A percentile compares a stretch with the other conserved stretches of the same genome.
Conservation (phyloP, 2,113 vertebrate species). For the Cricetomys ansorgei region DNA sequence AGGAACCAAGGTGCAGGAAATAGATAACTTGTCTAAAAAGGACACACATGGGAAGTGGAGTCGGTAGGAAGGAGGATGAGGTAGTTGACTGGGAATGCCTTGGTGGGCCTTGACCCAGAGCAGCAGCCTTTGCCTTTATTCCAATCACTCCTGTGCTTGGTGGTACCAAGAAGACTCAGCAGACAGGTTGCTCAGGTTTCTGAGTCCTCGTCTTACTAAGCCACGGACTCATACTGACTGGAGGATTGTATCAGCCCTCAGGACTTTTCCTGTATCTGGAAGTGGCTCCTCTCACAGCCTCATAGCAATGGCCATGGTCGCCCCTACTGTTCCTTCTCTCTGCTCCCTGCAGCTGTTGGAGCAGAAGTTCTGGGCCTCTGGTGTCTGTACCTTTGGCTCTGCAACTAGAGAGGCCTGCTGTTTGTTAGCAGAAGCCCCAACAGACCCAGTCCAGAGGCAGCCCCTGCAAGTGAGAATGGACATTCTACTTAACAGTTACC, state of each 20-base stretch:
- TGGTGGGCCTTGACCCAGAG: background rate
- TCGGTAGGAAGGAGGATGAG: too few species aligned
- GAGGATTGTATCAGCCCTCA: background rate
- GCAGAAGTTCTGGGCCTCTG: background rate
- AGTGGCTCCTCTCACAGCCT: background rate
- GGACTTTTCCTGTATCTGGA: background rate
- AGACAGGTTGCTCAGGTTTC: background rate
- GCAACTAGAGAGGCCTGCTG: background rate
- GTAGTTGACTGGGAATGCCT: background rate
- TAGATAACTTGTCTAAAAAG: background rate
- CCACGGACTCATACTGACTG: background rate
- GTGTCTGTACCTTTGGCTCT: background rate
- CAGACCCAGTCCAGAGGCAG: background rate
- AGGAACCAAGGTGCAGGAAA: background rate
- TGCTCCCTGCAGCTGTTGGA: background rate
- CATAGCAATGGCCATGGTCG: accelerated
- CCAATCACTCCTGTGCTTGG: background rate
- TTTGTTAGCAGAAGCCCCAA: accelerated
- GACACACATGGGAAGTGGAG: background rate
- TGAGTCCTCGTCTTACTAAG: background rate
- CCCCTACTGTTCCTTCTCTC: background rate
- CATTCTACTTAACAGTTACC: background rate
- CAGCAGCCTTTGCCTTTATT: background rate
- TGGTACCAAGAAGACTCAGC: background rate
- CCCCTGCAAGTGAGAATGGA: too few species aligned